Evolutionary conservation across 1,140 invertebrate species (phyloP).

Genomic region (Conopomorpha cramerella): DNA sequence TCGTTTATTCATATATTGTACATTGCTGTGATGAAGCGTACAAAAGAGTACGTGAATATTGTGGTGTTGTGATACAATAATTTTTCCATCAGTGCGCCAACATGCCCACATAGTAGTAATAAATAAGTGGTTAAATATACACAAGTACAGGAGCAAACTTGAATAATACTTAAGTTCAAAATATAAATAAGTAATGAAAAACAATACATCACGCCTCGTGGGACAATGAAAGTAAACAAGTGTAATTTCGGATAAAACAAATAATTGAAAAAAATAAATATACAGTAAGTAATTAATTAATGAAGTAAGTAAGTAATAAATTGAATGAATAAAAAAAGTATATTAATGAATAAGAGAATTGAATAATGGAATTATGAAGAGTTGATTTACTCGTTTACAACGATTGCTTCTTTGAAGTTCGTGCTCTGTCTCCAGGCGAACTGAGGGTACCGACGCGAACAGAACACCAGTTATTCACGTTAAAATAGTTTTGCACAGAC

Average conservation of each 20-base stretch:
- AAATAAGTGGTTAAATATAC: slow-evolving; percentile 1
- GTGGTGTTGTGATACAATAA: not conserved
- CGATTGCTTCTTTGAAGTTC: slow-evolving; percentile 93
- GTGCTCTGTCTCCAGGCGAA: slow-evolving; percentile 93
- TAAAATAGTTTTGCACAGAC: slow-evolving; percentile 28
- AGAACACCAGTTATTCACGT: slow-evolving; percentile 48
- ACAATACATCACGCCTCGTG: no score
- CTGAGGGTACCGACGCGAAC: slow-evolving; percentile 67
- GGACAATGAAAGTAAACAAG: no score
- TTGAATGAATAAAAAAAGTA: slow-evolving; percentile 35
- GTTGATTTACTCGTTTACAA: slow-evolving; percentile 63
- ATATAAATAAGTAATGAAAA: slow-evolving; percentile 24
- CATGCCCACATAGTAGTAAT: slow-evolving; percentile 41
- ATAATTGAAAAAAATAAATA: slow-evolving; percentile 9
- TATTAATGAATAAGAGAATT: slow-evolving; percentile 37
- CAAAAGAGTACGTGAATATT: no score
- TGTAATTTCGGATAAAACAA: not conserved
- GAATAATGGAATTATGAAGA: slow-evolving; percentile 45
- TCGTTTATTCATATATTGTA: no score
- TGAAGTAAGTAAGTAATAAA: slow-evolving; percentile 46
- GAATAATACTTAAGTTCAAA: slow-evolving; percentile 27
- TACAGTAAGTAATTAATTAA: slow-evolving; percentile 7
- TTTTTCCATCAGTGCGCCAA: slow-evolving; percentile 23
- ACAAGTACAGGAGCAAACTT: slow-evolving; percentile 26
- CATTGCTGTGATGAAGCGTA: no score